phyloP scores from a whole-genome alignment of 2,797 vertebrate genomes.

The Phalanger gymnotis region DNA sequence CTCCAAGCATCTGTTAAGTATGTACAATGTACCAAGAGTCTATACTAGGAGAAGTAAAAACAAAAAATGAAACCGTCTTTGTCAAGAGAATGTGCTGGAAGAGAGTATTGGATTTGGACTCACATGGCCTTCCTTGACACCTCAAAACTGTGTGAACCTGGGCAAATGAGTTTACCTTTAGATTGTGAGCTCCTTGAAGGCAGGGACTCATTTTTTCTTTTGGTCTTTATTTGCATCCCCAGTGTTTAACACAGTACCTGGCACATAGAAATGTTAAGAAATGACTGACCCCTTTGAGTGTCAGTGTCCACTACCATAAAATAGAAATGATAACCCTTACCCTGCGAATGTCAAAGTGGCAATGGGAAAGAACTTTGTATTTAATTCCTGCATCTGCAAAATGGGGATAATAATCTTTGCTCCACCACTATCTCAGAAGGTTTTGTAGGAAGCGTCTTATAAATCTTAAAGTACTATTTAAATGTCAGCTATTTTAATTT shows the following conservation, averaged over 20 bases:
- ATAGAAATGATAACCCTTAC: not conserved
- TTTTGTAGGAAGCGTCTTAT: not conserved
- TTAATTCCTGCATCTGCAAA: not conserved
- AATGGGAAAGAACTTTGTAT: not conserved
- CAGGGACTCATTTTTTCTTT: not conserved
- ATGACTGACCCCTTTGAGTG: not conserved
- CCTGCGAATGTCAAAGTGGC: not conserved
- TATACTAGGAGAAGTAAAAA: not conserved
- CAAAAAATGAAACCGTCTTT: not conserved
- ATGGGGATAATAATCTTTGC: not conserved
- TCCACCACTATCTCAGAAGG: not conserved
- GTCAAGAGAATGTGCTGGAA: not conserved
- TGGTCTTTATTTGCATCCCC: not conserved
- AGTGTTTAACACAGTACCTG: not conserved
- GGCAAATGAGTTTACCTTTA: not conserved
- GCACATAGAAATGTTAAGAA: not conserved
- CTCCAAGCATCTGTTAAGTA: not conserved
- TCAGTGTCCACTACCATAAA: not conserved
- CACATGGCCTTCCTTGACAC: not conserved
- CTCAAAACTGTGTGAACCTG: not conserved
- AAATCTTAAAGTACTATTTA: not conserved
- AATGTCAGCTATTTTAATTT: slow-evolving; percentile 1
- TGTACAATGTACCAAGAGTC: not conserved
- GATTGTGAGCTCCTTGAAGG: not conserved
- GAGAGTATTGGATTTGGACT: not conserved